A percentile compares a stretch with the other conserved stretches of the same genome.
These are phyloP conservation scores for Atrina japonica DNA, from an alignment of 2,888 invertebrate genomes.

Conservation along the genomic window DNA sequence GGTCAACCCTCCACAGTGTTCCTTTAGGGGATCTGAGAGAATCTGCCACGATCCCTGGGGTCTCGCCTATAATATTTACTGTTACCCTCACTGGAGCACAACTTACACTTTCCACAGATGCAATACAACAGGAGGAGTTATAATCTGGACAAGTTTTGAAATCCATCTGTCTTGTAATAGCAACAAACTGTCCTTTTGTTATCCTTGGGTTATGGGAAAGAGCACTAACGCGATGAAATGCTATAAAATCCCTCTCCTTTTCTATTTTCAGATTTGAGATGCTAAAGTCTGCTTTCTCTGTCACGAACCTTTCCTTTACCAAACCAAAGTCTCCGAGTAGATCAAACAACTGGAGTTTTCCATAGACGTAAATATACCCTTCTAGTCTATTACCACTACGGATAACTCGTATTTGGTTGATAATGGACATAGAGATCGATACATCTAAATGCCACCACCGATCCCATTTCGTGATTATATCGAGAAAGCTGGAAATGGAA, in stretches of 20 bases:
- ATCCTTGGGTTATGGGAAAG: constrained; percentile 23
- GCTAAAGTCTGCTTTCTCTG: neutral
- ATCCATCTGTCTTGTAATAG: constrained; percentile 34
- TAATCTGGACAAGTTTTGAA: neutral
- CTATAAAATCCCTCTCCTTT: constrained; percentile 18
- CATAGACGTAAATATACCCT: neutral
- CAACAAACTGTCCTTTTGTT: constrained; percentile 41
- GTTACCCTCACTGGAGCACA: constrained; percentile 42
- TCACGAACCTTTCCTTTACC: neutral
- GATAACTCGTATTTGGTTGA: neutral
- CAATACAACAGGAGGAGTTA: constrained; percentile 23
- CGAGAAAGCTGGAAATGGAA: neutral
- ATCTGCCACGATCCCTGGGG: constrained; percentile 14
- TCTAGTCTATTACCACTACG: no score
- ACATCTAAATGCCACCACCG: constrained; percentile 20
- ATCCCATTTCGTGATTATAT: constrained; percentile 28
- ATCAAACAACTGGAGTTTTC: neutral
- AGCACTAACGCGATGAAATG: constrained; percentile 32
- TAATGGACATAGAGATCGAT: neutral
- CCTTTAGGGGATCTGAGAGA: constrained; percentile 3
- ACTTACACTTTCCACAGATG: constrained; percentile 30
- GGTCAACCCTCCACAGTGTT: constrained; percentile 37
- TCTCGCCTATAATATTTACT: constrained; percentile 28
- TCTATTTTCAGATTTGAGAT: constrained; percentile 41
- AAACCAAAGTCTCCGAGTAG: neutral